phyloP scores from a whole-genome alignment of 2,888 invertebrate species.

The Octonoba sinensis region DNA sequence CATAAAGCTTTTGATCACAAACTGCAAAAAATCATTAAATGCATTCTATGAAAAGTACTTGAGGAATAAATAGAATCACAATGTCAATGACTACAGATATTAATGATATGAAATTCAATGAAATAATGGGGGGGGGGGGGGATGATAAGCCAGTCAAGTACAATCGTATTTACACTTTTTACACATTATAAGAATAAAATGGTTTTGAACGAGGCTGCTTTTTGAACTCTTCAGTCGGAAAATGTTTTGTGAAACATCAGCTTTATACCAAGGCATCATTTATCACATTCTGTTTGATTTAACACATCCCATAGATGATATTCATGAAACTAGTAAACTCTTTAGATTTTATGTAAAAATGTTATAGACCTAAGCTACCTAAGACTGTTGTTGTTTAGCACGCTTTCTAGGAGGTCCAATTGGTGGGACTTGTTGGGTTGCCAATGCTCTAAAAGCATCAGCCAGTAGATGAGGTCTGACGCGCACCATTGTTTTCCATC shows the following conservation, averaged over 20 bases:
- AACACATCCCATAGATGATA: constrained; percentile 12
- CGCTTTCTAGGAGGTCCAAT: constrained; percentile 97
- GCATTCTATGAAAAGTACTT: too few species aligned
- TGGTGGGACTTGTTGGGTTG: constrained; percentile 98
- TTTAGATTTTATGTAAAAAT: not conserved
- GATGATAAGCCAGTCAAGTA: too few species aligned
- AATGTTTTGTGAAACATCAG: constrained; percentile 1
- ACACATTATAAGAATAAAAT: constrained; percentile 18
- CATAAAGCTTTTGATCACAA: too few species aligned
- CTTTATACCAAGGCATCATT: constrained; percentile 12
- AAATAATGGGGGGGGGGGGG: too few species aligned
- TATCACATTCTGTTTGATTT: constrained; percentile 21
- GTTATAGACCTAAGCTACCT: not conserved
- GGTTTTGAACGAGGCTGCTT: constrained; percentile 3
- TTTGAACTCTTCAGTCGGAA: constrained; percentile 3
- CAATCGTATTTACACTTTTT: constrained; percentile 3
- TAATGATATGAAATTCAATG: too few species aligned
- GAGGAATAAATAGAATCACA: too few species aligned
- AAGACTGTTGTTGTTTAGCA: constrained; percentile 78
- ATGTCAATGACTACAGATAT: too few species aligned
- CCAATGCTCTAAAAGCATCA: constrained; percentile 97
- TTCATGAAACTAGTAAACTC: not conserved
- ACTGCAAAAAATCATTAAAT: too few species aligned
- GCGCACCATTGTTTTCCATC: constrained; percentile 98
- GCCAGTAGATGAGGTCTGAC: constrained; percentile 98